These are phyloP conservation scores for Athrips mouffetella DNA, from an alignment of 2,888 invertebrate species.

Conservation along the genomic window DNA sequence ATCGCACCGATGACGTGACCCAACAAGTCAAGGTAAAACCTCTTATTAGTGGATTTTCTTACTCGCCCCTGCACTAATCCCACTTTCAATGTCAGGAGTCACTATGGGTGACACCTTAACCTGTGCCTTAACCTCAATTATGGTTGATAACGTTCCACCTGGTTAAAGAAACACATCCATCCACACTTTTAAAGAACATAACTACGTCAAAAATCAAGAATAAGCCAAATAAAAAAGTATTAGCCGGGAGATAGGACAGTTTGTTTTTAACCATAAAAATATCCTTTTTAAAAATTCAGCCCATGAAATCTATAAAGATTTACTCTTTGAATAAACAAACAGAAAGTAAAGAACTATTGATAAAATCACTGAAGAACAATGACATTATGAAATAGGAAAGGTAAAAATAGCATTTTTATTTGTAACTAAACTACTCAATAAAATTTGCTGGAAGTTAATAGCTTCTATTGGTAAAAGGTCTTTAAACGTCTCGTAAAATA, in stretches of 20 bases:
- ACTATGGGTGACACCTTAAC: neutral
- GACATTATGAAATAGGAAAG: conserved; percentile 36
- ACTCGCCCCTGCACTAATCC: no score
- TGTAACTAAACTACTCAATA: conserved; percentile 19
- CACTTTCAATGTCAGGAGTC: no score
- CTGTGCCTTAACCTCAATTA: neutral
- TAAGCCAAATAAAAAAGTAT: conserved; percentile 1
- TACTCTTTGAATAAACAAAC: conserved; percentile 34
- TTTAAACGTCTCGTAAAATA: conserved; percentile 13
- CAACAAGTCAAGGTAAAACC: no score
- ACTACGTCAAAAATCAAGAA: neutral
- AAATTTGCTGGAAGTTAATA: conserved; percentile 26
- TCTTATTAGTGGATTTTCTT: no score
- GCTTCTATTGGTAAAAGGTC: conserved; percentile 45
- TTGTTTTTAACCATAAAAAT: neutral
- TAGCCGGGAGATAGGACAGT: conserved; percentile 18
- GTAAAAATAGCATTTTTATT: conserved; percentile 43
- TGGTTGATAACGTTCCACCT: neutral
- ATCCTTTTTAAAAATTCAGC: conserved; percentile 13
- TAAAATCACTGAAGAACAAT: conserved; percentile 36
- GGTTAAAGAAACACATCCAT: neutral
- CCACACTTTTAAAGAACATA: neutral
- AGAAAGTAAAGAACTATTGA: conserved; percentile 8
- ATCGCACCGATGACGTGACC: no score
- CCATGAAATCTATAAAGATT: conserved; percentile 51